Evolutionary conservation across 2,797 vertebrate species (phyloP), one percentile per base, ranked within the genome.

Genomic region (Gymnoscopelus braueri): DNA sequence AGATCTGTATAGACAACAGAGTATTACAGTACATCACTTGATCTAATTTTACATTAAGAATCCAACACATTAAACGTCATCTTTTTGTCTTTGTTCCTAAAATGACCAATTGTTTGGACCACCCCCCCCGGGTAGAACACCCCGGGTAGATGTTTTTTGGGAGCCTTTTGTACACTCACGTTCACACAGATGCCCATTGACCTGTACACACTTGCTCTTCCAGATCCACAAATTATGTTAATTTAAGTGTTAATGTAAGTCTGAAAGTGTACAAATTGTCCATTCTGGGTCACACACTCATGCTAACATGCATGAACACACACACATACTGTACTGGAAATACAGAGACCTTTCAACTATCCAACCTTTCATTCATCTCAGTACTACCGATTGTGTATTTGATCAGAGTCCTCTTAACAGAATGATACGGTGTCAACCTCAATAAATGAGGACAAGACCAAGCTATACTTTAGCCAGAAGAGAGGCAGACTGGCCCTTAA

Each of bases 371-470:
- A 57, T 57, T 57, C 32, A 29, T 57, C 11, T 35, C 55, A 57
- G 26, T 32, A 11, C 26, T 29, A 57, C 5, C 3, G 12, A 26
- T 32, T 32, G 55, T 32, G 24, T 2, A 5, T 55, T 24, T 57
- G 26, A 51, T n/a, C 39, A 32, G 23, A 15, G 39, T 26, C 60
- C 60, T 19, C 61, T 8, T 53, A 65, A 49, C 48, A 26, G 12
- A 44, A 14, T 8, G n/a, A 51, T 4, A 29, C 44, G 67, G 19
- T 47, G 26, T 65, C 24, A 54, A 2, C 11, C 5, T 29, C 19
- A 60, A 54, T 26, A 11, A 6, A 66, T 11, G 39, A 58, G 9
- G 60, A 5, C 13, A 64, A 53, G 58, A 58, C 56, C 39, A 71
- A 35, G 3, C 15, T 32, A 4, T 13, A 50, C 29, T 55, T 15